phyloP scores from a whole-genome alignment of 2,797 vertebrate genomes.

The Gallirallus australis region DNA sequence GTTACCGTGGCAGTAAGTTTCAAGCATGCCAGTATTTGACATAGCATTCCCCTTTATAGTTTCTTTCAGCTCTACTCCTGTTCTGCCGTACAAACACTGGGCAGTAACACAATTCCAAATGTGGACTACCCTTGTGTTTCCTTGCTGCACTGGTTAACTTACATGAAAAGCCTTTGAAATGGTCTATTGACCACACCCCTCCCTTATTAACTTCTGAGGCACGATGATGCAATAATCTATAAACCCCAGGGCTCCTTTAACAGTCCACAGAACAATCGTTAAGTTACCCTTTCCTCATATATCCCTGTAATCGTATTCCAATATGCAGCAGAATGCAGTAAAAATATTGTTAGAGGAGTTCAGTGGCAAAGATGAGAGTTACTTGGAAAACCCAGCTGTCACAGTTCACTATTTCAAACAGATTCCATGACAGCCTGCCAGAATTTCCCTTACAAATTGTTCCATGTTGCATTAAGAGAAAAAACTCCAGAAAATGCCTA shows the following conservation, averaged over 20 bases:
- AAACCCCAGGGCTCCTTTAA: background rate
- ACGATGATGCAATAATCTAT: background rate
- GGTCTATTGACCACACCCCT: background rate
- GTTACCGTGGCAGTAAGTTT: background rate
- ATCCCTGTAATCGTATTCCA: background rate
- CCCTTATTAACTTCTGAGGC: background rate
- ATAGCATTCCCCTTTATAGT: background rate
- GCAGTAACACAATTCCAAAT: background rate
- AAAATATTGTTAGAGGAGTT: background rate
- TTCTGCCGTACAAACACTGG: background rate
- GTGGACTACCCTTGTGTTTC: background rate
- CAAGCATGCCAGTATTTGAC: background rate
- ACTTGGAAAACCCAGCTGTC: background rate
- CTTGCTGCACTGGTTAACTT: background rate
- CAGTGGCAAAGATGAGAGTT: background rate
- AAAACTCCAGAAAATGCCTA: background rate
- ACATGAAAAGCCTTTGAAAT: background rate
- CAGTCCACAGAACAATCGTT: background rate
- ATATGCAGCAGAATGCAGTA: background rate
- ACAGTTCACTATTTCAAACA: background rate
- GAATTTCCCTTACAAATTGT: background rate
- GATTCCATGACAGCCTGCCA: background rate
- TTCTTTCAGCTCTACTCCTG: fast-evolving
- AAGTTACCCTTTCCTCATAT: background rate
- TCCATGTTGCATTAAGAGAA: background rate